Evolutionary conservation across 2,888 invertebrate genomes (phyloP), one percentile per base, ranked within the genome.

Genomic region (Zootermopsis nevadensis): DNA sequence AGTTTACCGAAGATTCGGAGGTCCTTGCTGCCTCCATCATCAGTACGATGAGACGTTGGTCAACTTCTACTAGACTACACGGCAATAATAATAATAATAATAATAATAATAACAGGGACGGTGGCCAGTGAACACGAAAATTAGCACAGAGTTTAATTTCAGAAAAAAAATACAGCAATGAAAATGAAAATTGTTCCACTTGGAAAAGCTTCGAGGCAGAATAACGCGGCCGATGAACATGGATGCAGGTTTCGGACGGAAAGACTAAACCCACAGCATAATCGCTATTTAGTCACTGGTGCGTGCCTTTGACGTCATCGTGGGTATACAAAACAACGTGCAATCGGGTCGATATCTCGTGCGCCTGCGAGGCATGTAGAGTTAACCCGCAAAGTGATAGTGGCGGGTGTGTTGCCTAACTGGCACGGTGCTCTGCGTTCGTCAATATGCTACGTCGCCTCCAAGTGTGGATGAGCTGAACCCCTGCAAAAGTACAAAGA

Each of bases 231-330:
- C 38, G 74, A 30, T 38, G 38, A 22, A 38, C 35, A 74, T n/a
- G 53, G 79, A 66, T 79, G 60, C 79, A 60, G 79, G 38, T 79
- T 77, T 55, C 77, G 77, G 55, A 55, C 22, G 53, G 55, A 55
- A 24, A 77, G 48, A 55, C 48, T 55, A 55, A 77, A 77, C 77
- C 53, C 27, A 48, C 48, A 53, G 55, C 55, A 55, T 55, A 77
- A 77, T 77, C 77, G 77, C 77, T 60, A 60, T 79, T 60, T 66
- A 79, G 53, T 79, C 79, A 79, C 35, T 79, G 79, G 79, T 79
- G 79, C 79, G 79, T 79, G 79, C 33, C 60, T 42, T 79, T 79
- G 79, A 79, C 79, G 79, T 79, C 79, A 79, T 79, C 79, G 27
- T 53, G 79, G 55, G 79, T 27, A 79, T 79, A 66, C 66, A 79